Conservation (phyloP, 2,113 vertebrate species). For the Ploceus nigricollis region DNA sequence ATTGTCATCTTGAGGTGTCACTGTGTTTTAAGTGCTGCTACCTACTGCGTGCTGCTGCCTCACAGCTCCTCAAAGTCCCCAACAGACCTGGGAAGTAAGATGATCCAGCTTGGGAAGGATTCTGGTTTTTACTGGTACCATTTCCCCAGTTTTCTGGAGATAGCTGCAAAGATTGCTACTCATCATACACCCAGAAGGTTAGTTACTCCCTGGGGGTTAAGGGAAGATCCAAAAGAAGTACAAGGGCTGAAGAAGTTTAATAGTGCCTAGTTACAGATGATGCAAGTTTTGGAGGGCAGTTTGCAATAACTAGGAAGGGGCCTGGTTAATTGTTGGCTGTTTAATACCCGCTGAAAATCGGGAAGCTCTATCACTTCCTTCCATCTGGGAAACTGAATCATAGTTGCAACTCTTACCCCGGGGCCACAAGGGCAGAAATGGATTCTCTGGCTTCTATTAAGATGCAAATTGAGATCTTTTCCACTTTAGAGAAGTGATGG, state of each 20-base stretch:
- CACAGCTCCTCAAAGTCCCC: not conserved
- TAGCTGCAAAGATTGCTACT: not conserved
- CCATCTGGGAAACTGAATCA: not conserved
- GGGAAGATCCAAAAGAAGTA: not conserved
- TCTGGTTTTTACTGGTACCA: not conserved
- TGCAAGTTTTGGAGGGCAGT: not conserved
- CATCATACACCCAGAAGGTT: not conserved
- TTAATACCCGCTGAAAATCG: not conserved
- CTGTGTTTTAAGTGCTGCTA: not conserved
- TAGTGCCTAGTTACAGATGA: not conserved
- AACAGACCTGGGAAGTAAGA: not conserved
- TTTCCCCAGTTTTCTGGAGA: not conserved
- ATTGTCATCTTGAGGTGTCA: not conserved
- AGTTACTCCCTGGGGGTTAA: not conserved
- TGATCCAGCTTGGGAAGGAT: not conserved
- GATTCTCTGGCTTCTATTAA: slow-evolving; percentile 56
- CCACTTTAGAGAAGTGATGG: slow-evolving; percentile 39
- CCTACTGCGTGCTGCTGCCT: not conserved
- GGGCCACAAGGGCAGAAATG: slow-evolving; percentile 17
- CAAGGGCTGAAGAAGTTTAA: not conserved
- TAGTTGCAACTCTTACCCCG: not conserved
- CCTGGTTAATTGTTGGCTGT: not conserved
- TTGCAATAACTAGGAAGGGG: not conserved
- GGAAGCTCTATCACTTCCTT: not conserved
- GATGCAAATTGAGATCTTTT: slow-evolving; percentile 59